These are phyloP conservation scores for Drosophila mulleri DNA, from an alignment of 2,888 invertebrate genomes.

Conservation along the genomic window DNA sequence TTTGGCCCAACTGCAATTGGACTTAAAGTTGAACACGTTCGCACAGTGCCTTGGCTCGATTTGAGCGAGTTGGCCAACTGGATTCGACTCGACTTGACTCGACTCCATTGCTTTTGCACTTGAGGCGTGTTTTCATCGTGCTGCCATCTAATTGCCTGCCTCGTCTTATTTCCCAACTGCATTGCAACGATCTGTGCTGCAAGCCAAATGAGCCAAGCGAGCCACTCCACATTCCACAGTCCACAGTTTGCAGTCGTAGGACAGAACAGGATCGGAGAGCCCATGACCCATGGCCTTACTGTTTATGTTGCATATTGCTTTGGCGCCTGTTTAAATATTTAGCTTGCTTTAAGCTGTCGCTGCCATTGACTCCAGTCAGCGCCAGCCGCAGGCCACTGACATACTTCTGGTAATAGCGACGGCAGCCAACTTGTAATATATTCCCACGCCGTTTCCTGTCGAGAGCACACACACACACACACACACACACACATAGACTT, in stretches of 20 bases:
- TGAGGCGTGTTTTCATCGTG: conserved; percentile 4
- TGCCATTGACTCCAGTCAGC: conserved; percentile 30
- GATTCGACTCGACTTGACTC: conserved; percentile 1
- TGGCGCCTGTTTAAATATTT: conserved; percentile 70
- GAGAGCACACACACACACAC: conserved; percentile 28
- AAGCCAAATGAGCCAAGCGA: conserved; percentile 43
- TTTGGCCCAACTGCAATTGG: conserved; percentile 48
- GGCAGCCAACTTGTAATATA: conserved; percentile 78
- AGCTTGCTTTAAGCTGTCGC: conserved; percentile 58
- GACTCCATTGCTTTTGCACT: conserved; percentile 23
- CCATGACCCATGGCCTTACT: conserved; percentile 5
- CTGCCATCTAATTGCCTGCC: conserved; percentile 40
- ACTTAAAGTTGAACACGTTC: conserved; percentile 55
- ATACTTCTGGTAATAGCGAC: conserved; percentile 69
- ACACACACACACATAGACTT: conserved; percentile 3
- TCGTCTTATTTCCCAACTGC: conserved; percentile 42
- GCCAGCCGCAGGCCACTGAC: conserved; percentile 64
- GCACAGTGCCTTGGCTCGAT: conserved; percentile 17
- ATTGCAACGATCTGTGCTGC: conserved; percentile 33
- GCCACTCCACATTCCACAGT: no score
- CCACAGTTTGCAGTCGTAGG: no score
- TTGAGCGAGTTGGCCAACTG: conserved; percentile 34
- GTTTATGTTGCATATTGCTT: conserved; percentile 30
- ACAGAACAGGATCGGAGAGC: neutral
- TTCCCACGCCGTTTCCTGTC: conserved; percentile 68